Evolutionary conservation across 2,888 invertebrate genomes (phyloP).

Genomic region (Griposia aprilina): DNA sequence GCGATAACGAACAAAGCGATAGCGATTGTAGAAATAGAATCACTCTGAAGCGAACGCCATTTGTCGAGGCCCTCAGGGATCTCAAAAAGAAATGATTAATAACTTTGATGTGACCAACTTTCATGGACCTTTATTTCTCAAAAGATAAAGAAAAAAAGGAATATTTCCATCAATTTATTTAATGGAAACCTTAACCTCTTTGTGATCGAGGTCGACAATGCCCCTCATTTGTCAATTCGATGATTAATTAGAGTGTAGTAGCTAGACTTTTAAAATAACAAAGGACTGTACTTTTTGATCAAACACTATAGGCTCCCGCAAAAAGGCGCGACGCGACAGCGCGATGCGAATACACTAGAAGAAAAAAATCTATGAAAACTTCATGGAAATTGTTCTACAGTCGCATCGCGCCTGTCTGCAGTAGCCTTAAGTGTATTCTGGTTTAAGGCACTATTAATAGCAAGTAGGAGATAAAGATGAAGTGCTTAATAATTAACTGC

Average conservation of each 20-base stretch:
- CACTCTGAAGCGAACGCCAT: no score
- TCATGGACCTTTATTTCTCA: background rate
- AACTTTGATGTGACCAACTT: background rate
- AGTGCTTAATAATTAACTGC: constrained; percentile 19
- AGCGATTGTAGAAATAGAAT: no score
- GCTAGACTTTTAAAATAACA: constrained; percentile 17
- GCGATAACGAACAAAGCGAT: no score
- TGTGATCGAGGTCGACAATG: constrained; percentile 15
- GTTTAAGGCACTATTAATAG: constrained; percentile 29
- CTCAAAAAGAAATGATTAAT: background rate
- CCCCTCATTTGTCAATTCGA: constrained; percentile 30
- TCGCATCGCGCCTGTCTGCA: no score
- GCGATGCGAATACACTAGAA: no score
- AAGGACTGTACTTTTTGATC: background rate
- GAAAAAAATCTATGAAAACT: no score
- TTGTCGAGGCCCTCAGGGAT: no score
- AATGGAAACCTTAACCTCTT: constrained; percentile 23
- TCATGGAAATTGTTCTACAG: no score
- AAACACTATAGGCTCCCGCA: no score
- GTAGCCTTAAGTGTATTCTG: constrained; percentile 11
- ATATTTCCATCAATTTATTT: constrained; percentile 17
- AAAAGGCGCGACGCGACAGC: no score
- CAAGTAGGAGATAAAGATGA: constrained; percentile 16
- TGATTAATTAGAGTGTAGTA: constrained; percentile 22
- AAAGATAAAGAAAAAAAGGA: background rate